Conservation (phyloP, 2,797 vertebrate species). For the Parauchenoglanis ngamensis region DNA sequence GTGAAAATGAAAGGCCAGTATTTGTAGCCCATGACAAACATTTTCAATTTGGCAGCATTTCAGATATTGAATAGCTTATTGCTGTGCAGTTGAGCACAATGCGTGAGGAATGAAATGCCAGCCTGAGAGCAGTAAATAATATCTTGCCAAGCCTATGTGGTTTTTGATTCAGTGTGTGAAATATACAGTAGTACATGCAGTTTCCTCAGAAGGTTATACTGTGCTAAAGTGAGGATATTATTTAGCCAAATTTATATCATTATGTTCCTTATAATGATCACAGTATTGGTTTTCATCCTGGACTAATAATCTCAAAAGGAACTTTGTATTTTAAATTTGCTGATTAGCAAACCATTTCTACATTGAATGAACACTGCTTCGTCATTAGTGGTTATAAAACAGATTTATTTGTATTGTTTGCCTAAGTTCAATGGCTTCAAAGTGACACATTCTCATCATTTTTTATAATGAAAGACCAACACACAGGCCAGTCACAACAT, state of each 20-base stretch:
- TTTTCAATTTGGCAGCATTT: conserved; percentile 3
- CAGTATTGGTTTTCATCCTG: neutral
- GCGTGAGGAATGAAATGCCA: neutral
- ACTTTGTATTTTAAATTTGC: neutral
- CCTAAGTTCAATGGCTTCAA: neutral
- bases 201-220: neutral
- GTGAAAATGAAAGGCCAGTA: neutral
- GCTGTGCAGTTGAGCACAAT: neutral
- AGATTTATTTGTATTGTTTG: neutral
- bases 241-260: neutral
- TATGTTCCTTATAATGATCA: neutral
- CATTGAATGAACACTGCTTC: neutral
- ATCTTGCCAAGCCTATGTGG: neutral
- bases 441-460: neutral
- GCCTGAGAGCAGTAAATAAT: conserved; percentile 8
- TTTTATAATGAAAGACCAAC: neutral
- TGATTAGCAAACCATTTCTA: neutral
- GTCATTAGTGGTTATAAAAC: neutral
- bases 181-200: neutral
- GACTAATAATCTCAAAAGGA: neutral
- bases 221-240: neutral
- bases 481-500: neutral
- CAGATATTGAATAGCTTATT: conserved; percentile 7
- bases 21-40: neutral
- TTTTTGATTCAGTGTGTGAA: neutral